phyloP scores from a whole-genome alignment of 2,888 invertebrate species.

The Callosobruchus maculatus region DNA sequence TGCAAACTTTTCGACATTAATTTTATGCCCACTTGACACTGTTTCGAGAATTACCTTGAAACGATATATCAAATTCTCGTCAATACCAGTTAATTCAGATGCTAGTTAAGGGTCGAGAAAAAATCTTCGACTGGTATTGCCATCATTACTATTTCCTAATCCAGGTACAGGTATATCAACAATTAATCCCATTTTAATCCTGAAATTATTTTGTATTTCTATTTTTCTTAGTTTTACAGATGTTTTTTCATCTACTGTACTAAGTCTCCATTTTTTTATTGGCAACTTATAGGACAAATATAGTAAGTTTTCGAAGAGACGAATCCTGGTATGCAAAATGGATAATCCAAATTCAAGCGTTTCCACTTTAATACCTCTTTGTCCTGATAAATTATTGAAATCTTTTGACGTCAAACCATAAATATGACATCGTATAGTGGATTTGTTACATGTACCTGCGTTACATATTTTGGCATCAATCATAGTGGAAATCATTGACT shows the following conservation, averaged over 20 bases:
- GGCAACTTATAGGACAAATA: not conserved
- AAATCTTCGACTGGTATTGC: constrained; percentile 29
- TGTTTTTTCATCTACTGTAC: constrained; percentile 3
- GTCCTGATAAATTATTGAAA: constrained; percentile 7
- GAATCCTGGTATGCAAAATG: constrained; percentile 18
- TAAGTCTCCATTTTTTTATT: not conserved
- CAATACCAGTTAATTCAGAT: constrained; percentile 22
- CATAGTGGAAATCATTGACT: constrained; percentile 23
- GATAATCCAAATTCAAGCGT: constrained; percentile 14
- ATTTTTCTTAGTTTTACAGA: constrained; percentile 11
- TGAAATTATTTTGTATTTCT: constrained; percentile 25
- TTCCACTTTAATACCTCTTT: not conserved
- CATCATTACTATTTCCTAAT: constrained; percentile 29
- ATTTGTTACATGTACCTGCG: constrained; percentile 15
- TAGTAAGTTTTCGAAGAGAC: constrained; percentile 15
- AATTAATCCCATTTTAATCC: constrained; percentile 12
- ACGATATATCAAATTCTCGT: constrained; percentile 10
- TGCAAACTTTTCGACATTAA: constrained; percentile 15
- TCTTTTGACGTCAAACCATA: constrained; percentile 15
- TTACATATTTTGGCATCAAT: constrained; percentile 33
- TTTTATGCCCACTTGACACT: constrained; percentile 21
- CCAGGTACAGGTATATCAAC: constrained; percentile 28
- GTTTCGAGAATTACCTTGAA: constrained; percentile 15
- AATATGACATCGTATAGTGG: constrained; percentile 28
- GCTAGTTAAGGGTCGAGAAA: constrained; percentile 22